A percentile compares a stretch with the other conserved stretches of the same genome.
These are phyloP conservation scores for Clarias platycephalus DNA, from an alignment of 2,797 vertebrate species.

Conservation along the genomic window DNA sequence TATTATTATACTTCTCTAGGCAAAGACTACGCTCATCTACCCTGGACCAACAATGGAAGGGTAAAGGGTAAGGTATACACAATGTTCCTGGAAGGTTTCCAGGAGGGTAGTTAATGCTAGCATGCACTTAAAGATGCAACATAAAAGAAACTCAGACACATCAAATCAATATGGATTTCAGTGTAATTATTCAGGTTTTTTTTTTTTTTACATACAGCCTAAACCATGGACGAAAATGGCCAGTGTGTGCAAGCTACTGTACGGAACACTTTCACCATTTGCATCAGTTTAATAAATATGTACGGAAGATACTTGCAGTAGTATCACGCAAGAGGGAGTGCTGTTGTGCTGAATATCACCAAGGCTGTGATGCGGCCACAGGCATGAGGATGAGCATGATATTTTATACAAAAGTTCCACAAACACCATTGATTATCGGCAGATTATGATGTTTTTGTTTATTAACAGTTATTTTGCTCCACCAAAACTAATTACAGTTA, in stretches of 20 bases:
- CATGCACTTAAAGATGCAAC: background rate
- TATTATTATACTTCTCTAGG: conserved; percentile 1
- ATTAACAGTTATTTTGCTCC: too few relatives aligned
- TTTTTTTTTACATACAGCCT: background rate
- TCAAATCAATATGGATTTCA: background rate
- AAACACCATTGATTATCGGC: too few relatives aligned
- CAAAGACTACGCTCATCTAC: background rate
- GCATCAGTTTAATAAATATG: background rate
- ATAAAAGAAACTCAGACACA: background rate
- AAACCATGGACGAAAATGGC: too few relatives aligned
- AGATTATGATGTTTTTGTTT: too few relatives aligned
- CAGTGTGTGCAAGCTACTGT: background rate
- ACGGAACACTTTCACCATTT: background rate
- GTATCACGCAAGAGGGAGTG: too few relatives aligned
- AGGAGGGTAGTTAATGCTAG: conserved; percentile 12
- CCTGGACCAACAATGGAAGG: background rate
- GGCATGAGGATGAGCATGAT: too few relatives aligned
- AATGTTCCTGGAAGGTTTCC: background rate
- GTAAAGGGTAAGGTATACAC: background rate
- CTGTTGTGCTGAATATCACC: too few relatives aligned
- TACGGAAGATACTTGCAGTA: background rate
- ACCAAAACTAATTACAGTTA: too few relatives aligned
- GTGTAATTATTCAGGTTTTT: background rate
- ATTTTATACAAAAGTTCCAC: too few relatives aligned
- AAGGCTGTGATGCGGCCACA: too few relatives aligned